phyloP scores from a whole-genome alignment of 2,113 vertebrate species.

The Chloebia gouldiae region DNA sequence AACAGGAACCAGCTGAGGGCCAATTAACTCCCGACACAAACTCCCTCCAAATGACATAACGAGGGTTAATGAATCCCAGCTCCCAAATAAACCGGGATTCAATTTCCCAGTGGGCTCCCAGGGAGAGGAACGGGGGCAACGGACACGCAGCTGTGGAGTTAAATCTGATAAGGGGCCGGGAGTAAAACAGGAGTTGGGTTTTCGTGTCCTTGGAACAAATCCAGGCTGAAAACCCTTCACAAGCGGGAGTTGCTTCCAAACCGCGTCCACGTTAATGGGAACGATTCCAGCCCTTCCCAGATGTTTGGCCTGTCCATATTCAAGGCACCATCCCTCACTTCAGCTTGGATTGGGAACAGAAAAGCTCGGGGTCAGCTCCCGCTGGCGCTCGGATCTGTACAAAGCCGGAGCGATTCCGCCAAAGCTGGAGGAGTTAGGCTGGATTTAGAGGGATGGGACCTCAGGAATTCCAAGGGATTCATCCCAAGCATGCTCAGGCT shows the following conservation, averaged over 20 bases:
- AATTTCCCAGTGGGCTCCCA: not conserved
- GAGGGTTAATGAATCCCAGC: slow-evolving; percentile 2
- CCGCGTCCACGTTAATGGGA: not conserved
- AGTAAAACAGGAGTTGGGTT: slow-evolving; percentile 20
- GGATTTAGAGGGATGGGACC: not conserved
- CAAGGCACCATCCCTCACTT: not conserved
- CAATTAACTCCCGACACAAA: not conserved
- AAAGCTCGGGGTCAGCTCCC: not conserved
- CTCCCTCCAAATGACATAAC: not conserved
- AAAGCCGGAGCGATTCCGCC: not conserved
- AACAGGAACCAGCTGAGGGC: not conserved
- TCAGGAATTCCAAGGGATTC: not conserved
- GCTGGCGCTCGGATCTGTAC: not conserved
- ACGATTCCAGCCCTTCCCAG: not conserved
- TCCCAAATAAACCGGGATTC: not conserved
- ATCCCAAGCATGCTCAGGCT: not conserved
- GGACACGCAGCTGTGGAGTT: not conserved
- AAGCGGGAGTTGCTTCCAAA: not conserved
- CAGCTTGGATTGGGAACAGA: not conserved
- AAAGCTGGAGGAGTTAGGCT: not conserved
- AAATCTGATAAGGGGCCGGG: not conserved
- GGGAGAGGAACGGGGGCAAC: not conserved
- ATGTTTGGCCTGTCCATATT: not conserved
- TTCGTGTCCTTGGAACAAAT: not conserved
- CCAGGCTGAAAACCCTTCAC: not conserved